Conservation (phyloP, 2,113 vertebrate genomes). For the Promerops cafer region DNA sequence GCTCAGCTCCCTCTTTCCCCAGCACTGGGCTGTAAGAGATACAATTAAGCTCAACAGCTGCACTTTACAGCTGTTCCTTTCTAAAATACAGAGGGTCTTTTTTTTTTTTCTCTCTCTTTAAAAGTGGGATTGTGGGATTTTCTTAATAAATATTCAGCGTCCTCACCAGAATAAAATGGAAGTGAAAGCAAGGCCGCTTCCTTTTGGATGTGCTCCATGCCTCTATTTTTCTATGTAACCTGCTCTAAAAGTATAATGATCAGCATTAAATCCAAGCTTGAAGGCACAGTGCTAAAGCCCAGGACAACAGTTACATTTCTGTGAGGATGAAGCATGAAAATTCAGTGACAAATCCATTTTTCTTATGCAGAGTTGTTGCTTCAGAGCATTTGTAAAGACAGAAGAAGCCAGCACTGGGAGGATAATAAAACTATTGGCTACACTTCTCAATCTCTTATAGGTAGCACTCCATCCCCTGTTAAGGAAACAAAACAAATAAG, state of each 20-base stretch:
- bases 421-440: neutral
- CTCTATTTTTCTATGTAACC: slow-evolving; percentile 58
- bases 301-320: slow-evolving; percentile 73
- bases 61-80: slow-evolving; percentile 19
- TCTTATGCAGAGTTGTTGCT: slow-evolving; percentile 52
- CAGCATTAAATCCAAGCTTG: slow-evolving; percentile 64
- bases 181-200: slow-evolving; percentile 35
- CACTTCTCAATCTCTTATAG: neutral
- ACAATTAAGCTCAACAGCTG: neutral
- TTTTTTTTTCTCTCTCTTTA: neutral
- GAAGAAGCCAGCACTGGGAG: neutral
- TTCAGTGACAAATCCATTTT: slow-evolving; percentile 73
- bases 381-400: slow-evolving; percentile 47
- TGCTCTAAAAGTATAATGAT: slow-evolving; percentile 70
- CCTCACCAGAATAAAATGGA: slow-evolving; percentile 38
- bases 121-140: slow-evolving; percentile 34
- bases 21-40: neutral
- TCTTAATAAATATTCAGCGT: slow-evolving; percentile 54
- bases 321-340: slow-evolving; percentile 56
- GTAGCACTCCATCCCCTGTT: neutral
- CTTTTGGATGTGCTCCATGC: slow-evolving; percentile 47
- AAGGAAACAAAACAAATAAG: neutral
- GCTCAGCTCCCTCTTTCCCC: neutral
- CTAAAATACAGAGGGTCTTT: neutral
- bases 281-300: slow-evolving; percentile 66